Evolutionary conservation across 2,113 vertebrate genomes (phyloP).

Genomic region (Crypturellus undulatus): DNA sequence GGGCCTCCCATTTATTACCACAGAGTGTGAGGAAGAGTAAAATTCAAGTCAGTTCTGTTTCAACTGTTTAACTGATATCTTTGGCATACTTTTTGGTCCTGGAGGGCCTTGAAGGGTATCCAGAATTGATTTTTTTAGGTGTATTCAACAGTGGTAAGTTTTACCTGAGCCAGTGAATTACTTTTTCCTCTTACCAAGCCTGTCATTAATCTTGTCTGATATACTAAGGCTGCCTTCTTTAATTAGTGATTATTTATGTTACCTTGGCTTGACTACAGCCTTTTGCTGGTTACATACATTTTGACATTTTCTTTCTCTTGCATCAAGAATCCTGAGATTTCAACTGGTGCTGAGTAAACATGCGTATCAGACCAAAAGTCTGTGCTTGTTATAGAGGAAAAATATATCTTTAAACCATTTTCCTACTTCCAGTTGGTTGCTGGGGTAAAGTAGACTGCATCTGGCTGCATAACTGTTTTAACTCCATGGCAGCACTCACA

Average conservation of each 20-base stretch:
- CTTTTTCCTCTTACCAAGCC: background rate
- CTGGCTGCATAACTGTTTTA: background rate
- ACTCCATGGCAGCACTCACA: background rate
- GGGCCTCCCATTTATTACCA: background rate
- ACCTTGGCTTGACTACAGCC: background rate
- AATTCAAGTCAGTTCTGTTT: background rate
- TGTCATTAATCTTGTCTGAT: background rate
- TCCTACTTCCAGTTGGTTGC: background rate
- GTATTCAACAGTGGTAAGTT: background rate
- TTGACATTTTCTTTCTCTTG: background rate
- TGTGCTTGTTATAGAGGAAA: background rate
- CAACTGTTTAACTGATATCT: background rate
- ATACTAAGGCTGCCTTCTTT: background rate
- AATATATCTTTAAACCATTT: background rate
- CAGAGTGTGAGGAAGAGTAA: background rate
- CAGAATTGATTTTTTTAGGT: background rate
- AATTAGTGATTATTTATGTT: background rate
- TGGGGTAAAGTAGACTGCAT: background rate
- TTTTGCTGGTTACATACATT: background rate
- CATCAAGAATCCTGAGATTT: background rate
- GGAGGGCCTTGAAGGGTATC: background rate
- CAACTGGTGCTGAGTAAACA: background rate
- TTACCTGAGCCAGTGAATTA: background rate
- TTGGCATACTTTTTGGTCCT: background rate
- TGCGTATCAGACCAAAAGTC: background rate